phyloP scores from a whole-genome alignment of 2,113 vertebrate species.

The Syngnathus typhle region DNA sequence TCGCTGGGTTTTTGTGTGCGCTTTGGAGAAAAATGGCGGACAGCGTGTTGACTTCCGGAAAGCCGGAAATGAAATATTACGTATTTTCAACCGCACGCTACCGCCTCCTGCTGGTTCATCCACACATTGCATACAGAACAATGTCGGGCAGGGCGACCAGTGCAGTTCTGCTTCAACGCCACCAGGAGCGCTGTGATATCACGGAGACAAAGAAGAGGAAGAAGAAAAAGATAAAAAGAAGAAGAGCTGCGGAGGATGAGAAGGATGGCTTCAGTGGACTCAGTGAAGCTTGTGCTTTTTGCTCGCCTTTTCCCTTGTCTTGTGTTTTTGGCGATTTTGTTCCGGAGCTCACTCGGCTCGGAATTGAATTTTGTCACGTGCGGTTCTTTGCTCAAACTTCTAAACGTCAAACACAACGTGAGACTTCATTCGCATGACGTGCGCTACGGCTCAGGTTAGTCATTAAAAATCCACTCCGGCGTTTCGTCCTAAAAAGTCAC shows the following conservation, averaged over 20 bases:
- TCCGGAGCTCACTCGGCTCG: constrained; percentile 39
- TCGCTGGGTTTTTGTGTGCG: constrained; percentile 36
- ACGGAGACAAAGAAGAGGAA: not conserved
- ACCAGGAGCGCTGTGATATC: constrained; percentile 26
- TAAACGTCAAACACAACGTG: constrained; percentile 89
- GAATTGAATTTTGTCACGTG: constrained; percentile 81
- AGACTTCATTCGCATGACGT: constrained; percentile 94
- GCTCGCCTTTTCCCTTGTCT: not conserved
- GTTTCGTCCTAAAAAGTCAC: not conserved
- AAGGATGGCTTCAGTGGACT: constrained; percentile 31
- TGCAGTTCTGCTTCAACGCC: constrained; percentile 20
- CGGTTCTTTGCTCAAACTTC: constrained; percentile 88
- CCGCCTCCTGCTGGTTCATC: constrained; percentile 18
- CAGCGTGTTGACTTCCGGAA: constrained; percentile 63
- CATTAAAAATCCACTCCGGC: not conserved
- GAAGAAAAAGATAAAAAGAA: constrained; percentile 20
- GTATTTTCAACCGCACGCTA: not conserved
- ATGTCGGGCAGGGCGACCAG: not conserved
- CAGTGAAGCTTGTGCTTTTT: not conserved
- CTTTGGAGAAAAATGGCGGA: constrained; percentile 62
- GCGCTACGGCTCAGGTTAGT: constrained; percentile 89
- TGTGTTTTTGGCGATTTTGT: constrained; percentile 43
- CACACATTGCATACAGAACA: not conserved
- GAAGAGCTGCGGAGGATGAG: constrained; percentile 14
- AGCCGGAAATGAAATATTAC: constrained; percentile 21